Percentiles rank a stretch among this genome's conserved stretches.
Conservation (phyloP, 1,140 invertebrate genomes). For the Drosophila equinoxialis region DNA sequence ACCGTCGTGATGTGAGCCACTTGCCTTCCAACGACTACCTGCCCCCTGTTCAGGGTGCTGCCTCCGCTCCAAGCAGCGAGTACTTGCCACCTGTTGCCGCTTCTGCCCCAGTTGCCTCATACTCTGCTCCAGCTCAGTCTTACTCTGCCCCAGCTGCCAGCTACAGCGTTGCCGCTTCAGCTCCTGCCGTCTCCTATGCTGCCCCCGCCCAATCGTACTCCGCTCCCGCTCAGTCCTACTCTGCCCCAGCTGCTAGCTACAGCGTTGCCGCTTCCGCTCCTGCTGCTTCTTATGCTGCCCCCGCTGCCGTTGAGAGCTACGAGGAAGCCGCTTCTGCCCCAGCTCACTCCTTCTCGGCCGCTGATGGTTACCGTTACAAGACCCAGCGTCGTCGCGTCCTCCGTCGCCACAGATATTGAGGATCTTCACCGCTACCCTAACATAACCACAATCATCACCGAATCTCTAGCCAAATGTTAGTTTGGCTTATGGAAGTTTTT, state of each 20-base stretch:
- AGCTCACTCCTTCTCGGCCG: slow-evolving; percentile 59
- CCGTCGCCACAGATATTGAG: slow-evolving; percentile 65
- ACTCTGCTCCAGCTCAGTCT: slow-evolving; percentile 40
- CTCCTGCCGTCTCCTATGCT: slow-evolving; percentile 30
- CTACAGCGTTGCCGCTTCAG: slow-evolving; percentile 45
- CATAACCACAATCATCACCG: slow-evolving; percentile 16
- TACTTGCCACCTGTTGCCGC: slow-evolving; percentile 62
- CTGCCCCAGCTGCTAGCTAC: slow-evolving; percentile 28
- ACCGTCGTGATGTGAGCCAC: slow-evolving; percentile 72
- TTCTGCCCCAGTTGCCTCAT: slow-evolving; percentile 39
- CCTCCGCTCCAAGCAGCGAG: slow-evolving; percentile 59
- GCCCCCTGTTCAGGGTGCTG: slow-evolving; percentile 63
- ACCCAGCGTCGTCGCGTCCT: slow-evolving; percentile 68
- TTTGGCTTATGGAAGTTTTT: slow-evolving; percentile 32
- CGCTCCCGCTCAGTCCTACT: slow-evolving; percentile 44
- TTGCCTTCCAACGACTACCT: slow-evolving; percentile 73
- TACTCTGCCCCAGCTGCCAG: slow-evolving; percentile 41
- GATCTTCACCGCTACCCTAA: slow-evolving; percentile 30
- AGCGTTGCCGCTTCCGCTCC: slow-evolving; percentile 32
- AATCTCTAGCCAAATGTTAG: slow-evolving; percentile 31
- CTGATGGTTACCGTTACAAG: slow-evolving; percentile 71
- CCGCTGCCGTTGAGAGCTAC: slow-evolving; percentile 47
- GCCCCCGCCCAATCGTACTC: slow-evolving; percentile 25
- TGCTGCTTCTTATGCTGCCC: slow-evolving; percentile 35
- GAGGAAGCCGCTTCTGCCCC: slow-evolving; percentile 63